A percentile compares a stretch with the other conserved stretches of the same genome.
These are phyloP conservation scores for Lycorma delicatula DNA, from an alignment of 1,140 invertebrate genomes.

Conservation along the genomic window DNA sequence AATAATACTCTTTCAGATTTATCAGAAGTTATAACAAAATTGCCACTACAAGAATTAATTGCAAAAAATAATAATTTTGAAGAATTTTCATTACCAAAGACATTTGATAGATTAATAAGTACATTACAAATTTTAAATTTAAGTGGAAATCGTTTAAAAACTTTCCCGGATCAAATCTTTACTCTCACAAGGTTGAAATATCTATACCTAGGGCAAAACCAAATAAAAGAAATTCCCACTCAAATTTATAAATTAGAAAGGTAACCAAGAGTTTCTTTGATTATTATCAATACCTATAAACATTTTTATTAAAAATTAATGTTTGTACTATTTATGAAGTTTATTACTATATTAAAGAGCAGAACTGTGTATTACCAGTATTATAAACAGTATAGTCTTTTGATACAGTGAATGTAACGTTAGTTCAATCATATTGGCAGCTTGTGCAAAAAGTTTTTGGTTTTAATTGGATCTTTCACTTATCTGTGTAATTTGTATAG, in stretches of 20 bases:
- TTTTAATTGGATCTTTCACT: no score
- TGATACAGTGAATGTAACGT: no score
- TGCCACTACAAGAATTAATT: conserved; percentile 66
- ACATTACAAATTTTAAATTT: conserved; percentile 77
- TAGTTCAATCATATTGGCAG: no score
- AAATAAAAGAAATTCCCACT: conserved; percentile 67
- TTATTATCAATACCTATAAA: conserved; percentile 8
- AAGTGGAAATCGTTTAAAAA: conserved; percentile 77
- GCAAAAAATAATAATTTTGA: conserved; percentile 81
- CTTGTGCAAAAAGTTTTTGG: no score
- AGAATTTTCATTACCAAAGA: conserved; percentile 77
- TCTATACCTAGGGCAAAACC: conserved; percentile 85
- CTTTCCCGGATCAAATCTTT: conserved; percentile 79
- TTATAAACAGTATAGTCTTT: not conserved
- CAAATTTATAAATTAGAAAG: conserved; percentile 70
- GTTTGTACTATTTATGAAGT: not conserved
- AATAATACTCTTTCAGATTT: conserved; percentile 71
- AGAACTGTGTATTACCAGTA: not conserved
- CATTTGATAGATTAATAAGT: conserved; percentile 48
- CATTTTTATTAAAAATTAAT: not conserved
- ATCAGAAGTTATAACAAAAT: conserved; percentile 61
- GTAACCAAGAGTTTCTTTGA: conserved; percentile 45
- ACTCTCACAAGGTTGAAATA: conserved; percentile 67
- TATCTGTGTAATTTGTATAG: no score
- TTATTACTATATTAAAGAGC: not conserved